Conservation (phyloP, 2,888 invertebrate genomes). For the Gnatocerus cornutus region DNA sequence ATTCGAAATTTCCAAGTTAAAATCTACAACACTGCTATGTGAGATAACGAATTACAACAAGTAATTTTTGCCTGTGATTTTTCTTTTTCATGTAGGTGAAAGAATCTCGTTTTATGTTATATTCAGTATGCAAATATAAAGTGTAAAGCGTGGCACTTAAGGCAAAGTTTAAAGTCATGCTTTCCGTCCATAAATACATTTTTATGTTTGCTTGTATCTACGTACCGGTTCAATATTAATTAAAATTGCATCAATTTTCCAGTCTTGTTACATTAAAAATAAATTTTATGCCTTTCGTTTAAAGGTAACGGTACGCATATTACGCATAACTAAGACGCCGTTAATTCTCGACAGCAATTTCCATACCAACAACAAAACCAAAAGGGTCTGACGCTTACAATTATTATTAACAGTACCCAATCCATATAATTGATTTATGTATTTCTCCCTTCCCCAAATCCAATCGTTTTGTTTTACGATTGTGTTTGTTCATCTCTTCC, state of each 20-base stretch:
- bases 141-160: no score
- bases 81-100: no score
- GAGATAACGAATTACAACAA: no score
- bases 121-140: no score
- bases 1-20: no score
- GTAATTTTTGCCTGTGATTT: no score
- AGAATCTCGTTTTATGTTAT: no score
- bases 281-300: not conserved
- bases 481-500: slow-evolving; percentile 16
- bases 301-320: not conserved
- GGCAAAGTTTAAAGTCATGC: not conserved
- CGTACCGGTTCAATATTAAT: slow-evolving; percentile 4
- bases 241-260: slow-evolving; percentile 1
- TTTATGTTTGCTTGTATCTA: not conserved
- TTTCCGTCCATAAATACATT: not conserved
- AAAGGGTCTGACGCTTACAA: no score
- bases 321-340: not conserved
- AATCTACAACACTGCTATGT: no score
- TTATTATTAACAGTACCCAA: no score
- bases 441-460: not conserved
- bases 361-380: no score
- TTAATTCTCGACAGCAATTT: not conserved
- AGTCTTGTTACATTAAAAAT: not conserved
- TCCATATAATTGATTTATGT: no score
- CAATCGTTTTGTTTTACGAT: slow-evolving; percentile 9